These are phyloP conservation scores for Anoplopoma fimbria DNA, from an alignment of 2,113 vertebrate species.

Conservation along the genomic window DNA sequence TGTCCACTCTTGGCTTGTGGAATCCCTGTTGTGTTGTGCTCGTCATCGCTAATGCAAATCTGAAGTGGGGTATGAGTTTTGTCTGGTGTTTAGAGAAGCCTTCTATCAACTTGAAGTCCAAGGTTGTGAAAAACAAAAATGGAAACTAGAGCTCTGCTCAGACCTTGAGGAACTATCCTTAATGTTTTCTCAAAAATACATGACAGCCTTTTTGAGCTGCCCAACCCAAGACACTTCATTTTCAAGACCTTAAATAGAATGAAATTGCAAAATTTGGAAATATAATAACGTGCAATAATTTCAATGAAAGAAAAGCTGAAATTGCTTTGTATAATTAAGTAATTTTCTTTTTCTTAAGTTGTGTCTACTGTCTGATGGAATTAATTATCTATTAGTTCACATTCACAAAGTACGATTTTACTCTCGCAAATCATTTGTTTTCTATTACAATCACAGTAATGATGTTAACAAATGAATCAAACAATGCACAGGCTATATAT, in stretches of 20 bases:
- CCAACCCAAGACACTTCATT: neutral
- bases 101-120: constrained; percentile 7
- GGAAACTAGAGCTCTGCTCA: neutral
- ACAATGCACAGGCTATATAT: neutral
- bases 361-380: neutral
- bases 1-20: constrained; percentile 53
- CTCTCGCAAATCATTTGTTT: neutral
- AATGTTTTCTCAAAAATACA: neutral
- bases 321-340: neutral
- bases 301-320: neutral
- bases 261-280: too few relatives aligned
- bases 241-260: too few relatives aligned
- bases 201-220: neutral
- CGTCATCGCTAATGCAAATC: constrained; percentile 19
- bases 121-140: neutral
- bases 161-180: neutral
- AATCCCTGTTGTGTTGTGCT: constrained; percentile 26
- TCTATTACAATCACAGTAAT: neutral
- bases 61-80: neutral
- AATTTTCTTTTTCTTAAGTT: neutral
- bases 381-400: neutral
- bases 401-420: neutral
- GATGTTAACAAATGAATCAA: neutral
- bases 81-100: constrained; percentile 11
- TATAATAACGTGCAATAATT: too few relatives aligned